A percentile compares a stretch with the other conserved stretches of the same genome.
These are phyloP conservation scores for Halocynthia roretzi DNA, from an alignment of 23 tunicate species.

Conservation along the genomic window DNA sequence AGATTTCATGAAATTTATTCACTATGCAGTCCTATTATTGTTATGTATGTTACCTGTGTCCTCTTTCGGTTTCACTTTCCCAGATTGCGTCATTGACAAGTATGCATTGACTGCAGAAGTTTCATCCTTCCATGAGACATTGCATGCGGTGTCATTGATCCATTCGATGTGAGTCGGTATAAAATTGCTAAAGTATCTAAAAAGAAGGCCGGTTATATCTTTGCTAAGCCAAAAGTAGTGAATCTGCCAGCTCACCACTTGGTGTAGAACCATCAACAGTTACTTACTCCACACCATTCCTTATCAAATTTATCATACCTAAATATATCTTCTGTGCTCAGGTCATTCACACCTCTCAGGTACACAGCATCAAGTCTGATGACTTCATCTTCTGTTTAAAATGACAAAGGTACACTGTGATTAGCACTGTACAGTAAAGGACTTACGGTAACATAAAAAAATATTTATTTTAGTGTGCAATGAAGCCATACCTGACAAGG, in stretches of 20 bases:
- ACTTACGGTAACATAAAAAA: too few species aligned
- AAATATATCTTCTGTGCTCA: constrained; percentile 74
- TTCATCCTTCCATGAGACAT: constrained; percentile 63
- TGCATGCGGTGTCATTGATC: constrained; percentile 75
- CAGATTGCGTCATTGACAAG: constrained; percentile 31
- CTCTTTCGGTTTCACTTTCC: too few species aligned
- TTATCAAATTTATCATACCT: constrained; percentile 3
- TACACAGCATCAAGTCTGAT: constrained; percentile 62
- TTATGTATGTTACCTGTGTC: too few species aligned
- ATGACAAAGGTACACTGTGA: neutral
- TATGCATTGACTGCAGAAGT: constrained; percentile 20
- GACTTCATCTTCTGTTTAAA: constrained; percentile 13
- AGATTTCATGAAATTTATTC: too few species aligned
- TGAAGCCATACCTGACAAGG: too few species aligned
- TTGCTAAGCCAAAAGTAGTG: neutral
- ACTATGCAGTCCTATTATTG: too few species aligned
- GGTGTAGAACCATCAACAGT: neutral
- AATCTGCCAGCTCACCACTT: neutral
- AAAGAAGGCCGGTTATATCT: neutral
- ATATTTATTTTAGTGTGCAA: too few species aligned
- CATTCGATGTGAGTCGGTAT: constrained; percentile 72
- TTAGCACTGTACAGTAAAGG: too few species aligned
- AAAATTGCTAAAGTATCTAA: constrained; percentile 41
- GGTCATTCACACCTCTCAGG: constrained; percentile 50
- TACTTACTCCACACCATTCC: too few species aligned